Conservation (phyloP, 2,113 vertebrate genomes). For the Heterotilapia buettikoferi region DNA sequence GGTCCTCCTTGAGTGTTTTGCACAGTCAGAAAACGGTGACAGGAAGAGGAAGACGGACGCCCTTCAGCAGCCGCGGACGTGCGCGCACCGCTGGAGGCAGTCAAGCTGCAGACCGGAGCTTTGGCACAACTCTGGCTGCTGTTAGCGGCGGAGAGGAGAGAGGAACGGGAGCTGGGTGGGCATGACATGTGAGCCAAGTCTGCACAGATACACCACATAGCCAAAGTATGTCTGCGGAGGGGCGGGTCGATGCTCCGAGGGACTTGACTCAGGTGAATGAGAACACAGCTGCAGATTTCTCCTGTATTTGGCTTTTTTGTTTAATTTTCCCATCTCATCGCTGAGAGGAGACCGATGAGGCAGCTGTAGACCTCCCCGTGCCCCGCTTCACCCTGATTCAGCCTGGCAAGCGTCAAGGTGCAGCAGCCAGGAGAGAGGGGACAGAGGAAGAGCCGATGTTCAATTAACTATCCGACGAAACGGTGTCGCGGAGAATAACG, state of each 20-base stretch:
- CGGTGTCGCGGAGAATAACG: neutral
- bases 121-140: conserved; percentile 38
- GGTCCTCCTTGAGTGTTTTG: neutral
- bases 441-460: conserved; percentile 13
- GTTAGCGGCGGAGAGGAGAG: conserved; percentile 9
- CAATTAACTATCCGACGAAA: conserved; percentile 17
- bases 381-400: neutral
- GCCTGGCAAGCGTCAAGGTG: conserved; percentile 39
- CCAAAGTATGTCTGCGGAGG: conserved; percentile 38
- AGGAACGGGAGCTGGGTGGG: neutral
- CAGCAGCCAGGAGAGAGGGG: conserved; percentile 17
- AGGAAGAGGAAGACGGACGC: neutral
- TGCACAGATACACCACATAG: conserved; percentile 43
- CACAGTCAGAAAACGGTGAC: neutral
- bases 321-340: neutral
- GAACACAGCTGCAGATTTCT: neutral
- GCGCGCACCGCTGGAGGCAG: conserved; percentile 72
- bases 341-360: neutral
- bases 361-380: neutral
- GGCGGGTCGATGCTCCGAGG: neutral
- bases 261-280: conserved; percentile 33
- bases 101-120: conserved; percentile 47
- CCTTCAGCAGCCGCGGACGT: conserved; percentile 35
- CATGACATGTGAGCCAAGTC: conserved; percentile 59
- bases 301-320: too few species aligned